Conservation (phyloP, 2,888 invertebrate genomes). For the Calliopum simillimum region DNA sequence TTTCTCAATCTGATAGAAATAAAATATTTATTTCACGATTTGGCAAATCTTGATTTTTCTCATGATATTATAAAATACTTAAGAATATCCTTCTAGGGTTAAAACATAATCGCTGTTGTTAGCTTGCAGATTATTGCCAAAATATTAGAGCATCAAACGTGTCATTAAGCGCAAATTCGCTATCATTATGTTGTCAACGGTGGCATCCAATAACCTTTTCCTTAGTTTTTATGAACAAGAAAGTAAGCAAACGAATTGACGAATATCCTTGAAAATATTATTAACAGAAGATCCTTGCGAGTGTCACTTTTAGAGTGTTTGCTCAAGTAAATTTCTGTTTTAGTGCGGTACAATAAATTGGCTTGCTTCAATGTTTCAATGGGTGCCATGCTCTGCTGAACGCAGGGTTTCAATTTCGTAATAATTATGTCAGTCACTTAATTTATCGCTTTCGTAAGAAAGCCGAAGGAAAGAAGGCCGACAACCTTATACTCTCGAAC, state of each 20-base stretch:
- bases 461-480: slow-evolving; percentile 15
- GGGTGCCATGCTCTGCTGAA: background rate
- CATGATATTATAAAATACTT: no score
- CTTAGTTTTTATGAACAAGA: background rate
- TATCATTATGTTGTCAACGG: slow-evolving; percentile 39
- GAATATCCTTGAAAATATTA: slow-evolving; percentile 16
- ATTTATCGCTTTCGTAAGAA: slow-evolving; percentile 59
- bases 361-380: slow-evolving; percentile 33
- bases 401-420: slow-evolving; percentile 53
- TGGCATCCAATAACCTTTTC: background rate
- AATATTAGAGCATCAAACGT: slow-evolving; percentile 15
- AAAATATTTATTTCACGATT: no score
- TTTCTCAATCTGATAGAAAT: no score
- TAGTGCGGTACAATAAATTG: slow-evolving; percentile 47
- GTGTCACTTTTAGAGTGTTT: slow-evolving; percentile 52
- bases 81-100: no score
- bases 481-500: slow-evolving; percentile 16
- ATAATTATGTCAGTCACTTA: slow-evolving; percentile 65
- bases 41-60: no score
- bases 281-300: slow-evolving; percentile 23
- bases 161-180: slow-evolving; percentile 17
- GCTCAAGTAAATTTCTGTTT: slow-evolving; percentile 51
- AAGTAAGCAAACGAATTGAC: background rate
- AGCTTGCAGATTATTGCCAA: background rate
- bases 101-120: no score